phyloP scores from a whole-genome alignment of 2,797 vertebrate species.

The Molossus molossus region DNA sequence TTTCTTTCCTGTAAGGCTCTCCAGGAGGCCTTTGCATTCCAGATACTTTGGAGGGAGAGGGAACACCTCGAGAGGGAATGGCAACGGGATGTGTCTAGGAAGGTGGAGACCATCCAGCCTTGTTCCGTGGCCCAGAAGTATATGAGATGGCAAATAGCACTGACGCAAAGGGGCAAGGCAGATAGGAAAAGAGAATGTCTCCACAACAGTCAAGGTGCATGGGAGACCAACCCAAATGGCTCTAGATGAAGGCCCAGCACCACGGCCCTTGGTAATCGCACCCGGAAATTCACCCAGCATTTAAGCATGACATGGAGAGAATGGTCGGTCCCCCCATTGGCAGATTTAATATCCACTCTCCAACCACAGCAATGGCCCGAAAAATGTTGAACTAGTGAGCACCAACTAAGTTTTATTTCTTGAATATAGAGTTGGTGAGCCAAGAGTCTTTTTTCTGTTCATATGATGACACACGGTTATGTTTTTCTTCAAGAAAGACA shows the following conservation, averaged over 20 bases:
- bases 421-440: neutral
- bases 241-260: neutral
- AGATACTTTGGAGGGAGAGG: neutral
- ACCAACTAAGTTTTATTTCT: neutral
- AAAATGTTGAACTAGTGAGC: slow-evolving; percentile 7
- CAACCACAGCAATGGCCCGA: neutral
- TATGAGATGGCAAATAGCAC: neutral
- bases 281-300: neutral
- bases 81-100: neutral
- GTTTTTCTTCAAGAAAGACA: neutral
- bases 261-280: neutral
- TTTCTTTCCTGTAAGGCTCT: neutral
- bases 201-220: neutral
- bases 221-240: neutral
- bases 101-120: neutral
- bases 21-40: neutral
- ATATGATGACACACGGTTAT: neutral
- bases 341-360: neutral
- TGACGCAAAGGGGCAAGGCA: neutral
- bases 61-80: neutral
- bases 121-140: neutral
- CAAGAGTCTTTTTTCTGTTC: neutral
- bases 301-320: neutral
- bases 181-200: neutral
- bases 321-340: neutral